Conservation (phyloP, 2,113 vertebrate species). For the Calidris pugnax region DNA sequence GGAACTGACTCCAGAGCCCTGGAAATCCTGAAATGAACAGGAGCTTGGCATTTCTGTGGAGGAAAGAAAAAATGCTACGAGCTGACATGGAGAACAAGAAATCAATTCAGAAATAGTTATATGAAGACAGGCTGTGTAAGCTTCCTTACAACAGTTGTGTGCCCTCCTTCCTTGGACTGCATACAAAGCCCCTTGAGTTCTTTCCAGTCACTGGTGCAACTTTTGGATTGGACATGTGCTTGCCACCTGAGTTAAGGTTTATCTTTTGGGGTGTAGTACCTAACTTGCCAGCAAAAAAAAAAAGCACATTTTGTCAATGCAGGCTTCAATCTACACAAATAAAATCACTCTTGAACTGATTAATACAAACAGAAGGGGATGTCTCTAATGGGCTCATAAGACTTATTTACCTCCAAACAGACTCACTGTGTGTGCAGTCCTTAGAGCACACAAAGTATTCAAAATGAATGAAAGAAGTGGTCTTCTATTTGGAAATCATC, state of each 20-base stretch:
- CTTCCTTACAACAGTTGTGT: not conserved
- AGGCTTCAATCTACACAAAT: not conserved
- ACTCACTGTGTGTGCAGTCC: not conserved
- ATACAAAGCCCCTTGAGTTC: not conserved
- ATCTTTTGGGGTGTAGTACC: not conserved
- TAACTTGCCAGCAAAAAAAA: not conserved
- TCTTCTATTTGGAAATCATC: not conserved
- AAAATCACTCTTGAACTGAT: not conserved
- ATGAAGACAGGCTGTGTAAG: not conserved
- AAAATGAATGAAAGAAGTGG: not conserved
- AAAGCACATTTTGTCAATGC: not conserved
- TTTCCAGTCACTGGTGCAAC: not conserved
- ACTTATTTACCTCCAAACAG: not conserved
- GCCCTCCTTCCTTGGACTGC: not conserved
- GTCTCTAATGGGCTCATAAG: not conserved
- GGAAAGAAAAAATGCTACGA: not conserved
- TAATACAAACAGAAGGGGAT: not conserved
- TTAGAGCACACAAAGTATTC: not conserved
- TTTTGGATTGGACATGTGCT: not conserved
- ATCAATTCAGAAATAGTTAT: not conserved
- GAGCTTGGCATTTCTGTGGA: not conserved
- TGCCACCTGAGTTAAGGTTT: not conserved
- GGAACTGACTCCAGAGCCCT: not conserved
- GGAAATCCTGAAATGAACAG: not conserved
- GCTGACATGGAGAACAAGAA: not conserved